Evolutionary conservation across 2,888 invertebrate species (phyloP), one percentile per base, ranked within the genome.

Genomic region (Deroplatys truncata): DNA sequence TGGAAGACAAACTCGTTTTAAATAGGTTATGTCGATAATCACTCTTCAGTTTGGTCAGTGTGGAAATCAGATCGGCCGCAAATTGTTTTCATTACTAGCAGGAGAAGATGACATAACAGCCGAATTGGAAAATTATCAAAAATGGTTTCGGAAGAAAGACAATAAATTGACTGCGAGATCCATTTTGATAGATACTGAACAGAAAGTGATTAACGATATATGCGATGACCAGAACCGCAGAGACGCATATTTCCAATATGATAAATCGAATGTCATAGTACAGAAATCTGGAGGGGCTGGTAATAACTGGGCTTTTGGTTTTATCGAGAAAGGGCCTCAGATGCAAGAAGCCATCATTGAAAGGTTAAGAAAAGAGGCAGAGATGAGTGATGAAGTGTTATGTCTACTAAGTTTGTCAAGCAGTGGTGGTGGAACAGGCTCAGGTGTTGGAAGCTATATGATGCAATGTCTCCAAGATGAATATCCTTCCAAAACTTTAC

Each of bases 261-360:
- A 92, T n/a, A 92, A 93, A 84, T 92, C 92, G 90, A 94, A 94
- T 92, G 91, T 94, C 86, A 92, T 94, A 85, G 93, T 93, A 43
- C 93, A 93, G 90, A 91, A 93, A 25, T 93, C 93, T 35, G 94
- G 94, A 28, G 95, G 95, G 43, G 93, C 94, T 28, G 94, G 94
- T 2, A 95, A 95, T 91, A 95, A 95, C 92, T 95, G 95, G 95
- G 94, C 94, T 0, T 94, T 93, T 90, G 95, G 95, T 72, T 94
- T 94, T 91, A 91, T 91, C 5, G 91, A 92, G n/a, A 94, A 93
- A 91, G 93, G 94, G 83, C 92, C 92, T 72, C 91, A 93, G 84
- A 90, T 95, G 20, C 91, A 92, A 15, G 92, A 92, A 9, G 91
- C 92, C 3, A 92, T 94, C 49, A 89, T 94, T 85, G 94, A 94